These are phyloP conservation scores for Hypolimnas misippus DNA, from an alignment of 2,888 invertebrate species.

Conservation along the genomic window DNA sequence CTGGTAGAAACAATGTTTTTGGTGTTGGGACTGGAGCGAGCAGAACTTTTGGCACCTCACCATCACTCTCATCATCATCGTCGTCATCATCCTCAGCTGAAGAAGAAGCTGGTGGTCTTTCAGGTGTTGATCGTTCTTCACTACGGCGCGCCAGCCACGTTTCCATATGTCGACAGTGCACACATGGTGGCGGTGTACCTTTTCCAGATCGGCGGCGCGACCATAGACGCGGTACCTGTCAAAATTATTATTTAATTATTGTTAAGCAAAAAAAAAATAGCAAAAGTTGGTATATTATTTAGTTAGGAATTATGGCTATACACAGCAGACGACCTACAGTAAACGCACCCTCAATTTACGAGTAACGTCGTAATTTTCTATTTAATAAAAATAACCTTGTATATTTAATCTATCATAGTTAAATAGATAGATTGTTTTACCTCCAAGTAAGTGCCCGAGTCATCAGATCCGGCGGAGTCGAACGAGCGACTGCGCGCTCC, in stretches of 20 bases:
- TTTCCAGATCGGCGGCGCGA: slow-evolving; percentile 86
- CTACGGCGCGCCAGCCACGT: slow-evolving; percentile 86
- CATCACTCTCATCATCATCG: slow-evolving; percentile 78
- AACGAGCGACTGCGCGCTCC: slow-evolving; percentile 91
- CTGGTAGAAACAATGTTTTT: slow-evolving; percentile 59
- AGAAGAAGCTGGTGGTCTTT: slow-evolving; percentile 65
- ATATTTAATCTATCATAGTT: no score
- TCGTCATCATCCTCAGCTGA: slow-evolving; percentile 79
- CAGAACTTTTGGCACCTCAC: slow-evolving; percentile 84
- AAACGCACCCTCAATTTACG: no score
- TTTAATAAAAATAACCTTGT: no score
- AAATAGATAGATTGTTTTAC: slow-evolving; percentile 46
- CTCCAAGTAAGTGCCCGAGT: slow-evolving; percentile 84
- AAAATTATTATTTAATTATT: slow-evolving; percentile 7
- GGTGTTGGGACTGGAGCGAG: slow-evolving; percentile 83
- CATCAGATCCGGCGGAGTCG: slow-evolving; percentile 89
- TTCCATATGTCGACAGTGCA: slow-evolving; percentile 91
- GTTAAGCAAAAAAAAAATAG: neutral
- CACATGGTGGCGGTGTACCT: slow-evolving; percentile 87
- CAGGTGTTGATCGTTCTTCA: slow-evolving; percentile 72
- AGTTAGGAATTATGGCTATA: no score
- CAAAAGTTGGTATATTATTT: no score
- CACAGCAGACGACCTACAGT: no score
- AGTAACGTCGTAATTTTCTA: no score
- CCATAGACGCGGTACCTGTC: slow-evolving; percentile 86